Evolutionary conservation across 1,140 invertebrate species (phyloP), one percentile per base, ranked within the genome.

Genomic region (Hylaeus volcanicus): DNA sequence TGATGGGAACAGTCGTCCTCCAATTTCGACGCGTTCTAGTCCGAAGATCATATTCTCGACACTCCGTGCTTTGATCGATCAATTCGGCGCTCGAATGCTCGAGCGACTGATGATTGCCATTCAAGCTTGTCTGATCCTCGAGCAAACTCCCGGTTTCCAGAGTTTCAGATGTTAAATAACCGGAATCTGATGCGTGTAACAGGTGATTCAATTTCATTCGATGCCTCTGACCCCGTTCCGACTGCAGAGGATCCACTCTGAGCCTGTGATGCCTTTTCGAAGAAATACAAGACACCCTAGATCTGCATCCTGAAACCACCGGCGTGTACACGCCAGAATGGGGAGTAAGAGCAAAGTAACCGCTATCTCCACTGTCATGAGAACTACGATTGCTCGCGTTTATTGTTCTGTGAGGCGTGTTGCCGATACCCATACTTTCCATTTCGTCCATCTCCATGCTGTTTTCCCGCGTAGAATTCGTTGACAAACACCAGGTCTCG

Each of bases 291-390:
- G 86, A 71, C 6, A 81, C 60, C 3, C 80, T 76, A 0, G 88
- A 79, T 15, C 81, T 75, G 74, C 82, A 85, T 48, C 72, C 81
- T 1, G 79, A n/a, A 3, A 65, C 6, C 26, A 73, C 43, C 43
- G 88, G 63, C 2, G 81, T 83, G 45, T 81, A 77, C 37, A 26
- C 68, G 26, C 68, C 74, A 1, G 90, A 88, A 2, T 83, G 86
- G 12, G 90, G 86, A 9, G 89, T 90, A 43, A 88, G 70, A 3
- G 88, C 88, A 39, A 91, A 55, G 43, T 93, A 93, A 4, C 92
- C 92, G 43, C 91, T 92, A 77, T 93, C 91, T 9, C 68, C 68
- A 11, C 84, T 88, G 56, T 86, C 87, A 51, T 86, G 85, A 9
- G 78, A 84, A 26, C 70, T 79, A 45, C 68, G 84, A 12, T 39